phyloP scores from a whole-genome alignment of 2,888 invertebrate species.

The Capitulum mitella region DNA sequence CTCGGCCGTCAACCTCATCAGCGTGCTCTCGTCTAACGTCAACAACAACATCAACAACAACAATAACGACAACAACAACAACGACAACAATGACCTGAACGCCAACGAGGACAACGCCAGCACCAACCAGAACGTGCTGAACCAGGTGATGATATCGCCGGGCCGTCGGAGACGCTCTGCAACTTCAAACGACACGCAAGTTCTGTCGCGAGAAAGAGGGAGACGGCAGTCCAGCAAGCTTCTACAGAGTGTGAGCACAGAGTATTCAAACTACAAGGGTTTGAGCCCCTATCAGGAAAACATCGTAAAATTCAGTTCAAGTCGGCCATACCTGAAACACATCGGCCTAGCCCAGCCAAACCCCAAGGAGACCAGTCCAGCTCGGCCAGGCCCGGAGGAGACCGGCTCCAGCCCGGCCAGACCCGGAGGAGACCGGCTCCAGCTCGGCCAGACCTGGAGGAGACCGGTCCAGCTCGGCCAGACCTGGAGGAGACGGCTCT shows the following conservation, averaged over 20 bases:
- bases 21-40: background rate
- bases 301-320: too few relatives aligned
- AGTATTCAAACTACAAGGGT: too few relatives aligned
- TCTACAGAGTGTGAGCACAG: too few relatives aligned
- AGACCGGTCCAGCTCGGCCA: background rate
- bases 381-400: background rate
- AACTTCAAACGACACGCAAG: too few relatives aligned
- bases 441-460: background rate
- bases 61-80: background rate
- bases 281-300: too few relatives aligned
- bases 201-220: too few relatives aligned
- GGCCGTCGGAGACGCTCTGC: background rate
- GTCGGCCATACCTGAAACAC: too few relatives aligned
- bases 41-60: conserved; percentile 1
- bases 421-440: too few relatives aligned
- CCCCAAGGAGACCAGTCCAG: background rate
- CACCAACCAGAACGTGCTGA: background rate
- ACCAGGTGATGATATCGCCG: background rate
- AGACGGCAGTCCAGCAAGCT: too few relatives aligned
- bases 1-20: background rate
- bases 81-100: conserved; percentile 4
- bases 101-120: background rate
- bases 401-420: too few relatives aligned
- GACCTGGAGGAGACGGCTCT: background rate
- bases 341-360: background rate